Percentiles rank a stretch among this genome's conserved stretches.
Evolutionary conservation across 2,888 invertebrate genomes (phyloP).

Genomic region (Sialis fuliginosa): DNA sequence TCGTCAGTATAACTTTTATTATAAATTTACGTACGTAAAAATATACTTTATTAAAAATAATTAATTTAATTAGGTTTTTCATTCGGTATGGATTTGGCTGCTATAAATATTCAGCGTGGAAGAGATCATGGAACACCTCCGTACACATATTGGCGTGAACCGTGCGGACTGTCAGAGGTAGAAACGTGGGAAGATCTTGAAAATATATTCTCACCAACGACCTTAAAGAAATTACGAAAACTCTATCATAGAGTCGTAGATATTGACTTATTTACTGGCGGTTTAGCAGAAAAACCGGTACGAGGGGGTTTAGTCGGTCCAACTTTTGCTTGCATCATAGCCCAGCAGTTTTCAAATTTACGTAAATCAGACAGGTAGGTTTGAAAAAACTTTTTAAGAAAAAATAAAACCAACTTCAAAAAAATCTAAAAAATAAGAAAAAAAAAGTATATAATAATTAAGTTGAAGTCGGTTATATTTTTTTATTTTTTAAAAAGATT

Average conservation of each 20-base stretch:
- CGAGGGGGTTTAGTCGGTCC: constrained; percentile 68
- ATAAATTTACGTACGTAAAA: background rate
- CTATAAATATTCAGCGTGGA: constrained; percentile 74
- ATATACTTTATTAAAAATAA: no score
- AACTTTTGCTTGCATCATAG: constrained; percentile 75
- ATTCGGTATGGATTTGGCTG: constrained; percentile 73
- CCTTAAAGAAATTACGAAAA: constrained; percentile 38
- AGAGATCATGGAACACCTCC: constrained; percentile 73
- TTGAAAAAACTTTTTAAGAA: no score
- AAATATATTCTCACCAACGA: constrained; percentile 41
- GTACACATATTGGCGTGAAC: constrained; percentile 62
- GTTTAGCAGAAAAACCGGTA: constrained; percentile 65
- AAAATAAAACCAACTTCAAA: no score
- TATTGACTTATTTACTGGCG: constrained; percentile 70
- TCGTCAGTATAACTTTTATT: constrained; percentile 14
- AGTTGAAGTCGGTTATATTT: no score
- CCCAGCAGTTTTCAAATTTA: constrained; percentile 65
- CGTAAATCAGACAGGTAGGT: constrained; percentile 42
- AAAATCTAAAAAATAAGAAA: no score
- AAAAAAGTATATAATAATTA: no score
- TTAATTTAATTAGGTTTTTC: constrained; percentile 27
- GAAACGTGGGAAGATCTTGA: constrained; percentile 51
- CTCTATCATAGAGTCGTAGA: constrained; percentile 52
- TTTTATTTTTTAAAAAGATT: no score
- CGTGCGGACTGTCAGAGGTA: constrained; percentile 54